Conservation (phyloP, 2,113 vertebrate species). For the Plestiodon gilberti region DNA sequence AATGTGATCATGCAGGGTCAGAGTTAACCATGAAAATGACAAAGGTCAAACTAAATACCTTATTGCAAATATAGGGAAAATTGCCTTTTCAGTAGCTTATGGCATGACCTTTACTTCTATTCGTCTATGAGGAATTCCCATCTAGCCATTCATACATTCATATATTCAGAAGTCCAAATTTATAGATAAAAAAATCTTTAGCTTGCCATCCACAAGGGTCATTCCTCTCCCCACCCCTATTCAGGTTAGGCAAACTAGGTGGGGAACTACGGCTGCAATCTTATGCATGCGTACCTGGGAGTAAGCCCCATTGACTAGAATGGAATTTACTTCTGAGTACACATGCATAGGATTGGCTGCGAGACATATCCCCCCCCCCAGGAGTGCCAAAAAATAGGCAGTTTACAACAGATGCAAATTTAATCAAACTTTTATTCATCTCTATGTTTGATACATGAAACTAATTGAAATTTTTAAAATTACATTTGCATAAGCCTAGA, state of each 20-base stretch:
- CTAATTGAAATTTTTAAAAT: conserved; percentile 7
- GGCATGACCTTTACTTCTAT: conserved; percentile 49
- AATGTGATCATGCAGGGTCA: conserved; percentile 60
- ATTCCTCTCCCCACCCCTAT: not conserved
- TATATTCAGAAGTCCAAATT: conserved; percentile 56
- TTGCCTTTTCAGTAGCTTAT: conserved; percentile 55
- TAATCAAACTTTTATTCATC: not conserved
- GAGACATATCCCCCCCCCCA: not conserved
- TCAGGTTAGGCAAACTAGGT: not conserved
- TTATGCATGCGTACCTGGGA: too few species aligned
- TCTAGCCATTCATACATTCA: conserved; percentile 60
- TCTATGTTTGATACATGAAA: not conserved
- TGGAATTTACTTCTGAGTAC: too few species aligned
- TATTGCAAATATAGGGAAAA: conserved; percentile 59
- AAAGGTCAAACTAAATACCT: conserved; percentile 65
- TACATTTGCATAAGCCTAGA: conserved; percentile 7
- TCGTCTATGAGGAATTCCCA: conserved; percentile 48
- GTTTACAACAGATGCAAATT: conserved; percentile 13
- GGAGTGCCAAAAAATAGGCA: not conserved
- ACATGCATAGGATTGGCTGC: not conserved
- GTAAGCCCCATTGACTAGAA: too few species aligned
- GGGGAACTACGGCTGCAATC: not conserved
- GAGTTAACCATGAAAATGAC: conserved; percentile 50
- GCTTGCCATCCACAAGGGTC: not conserved
- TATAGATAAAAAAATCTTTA: conserved; percentile 13